Evolutionary conservation across 2,888 invertebrate genomes (phyloP).

Genomic region (Agelastica alni): DNA sequence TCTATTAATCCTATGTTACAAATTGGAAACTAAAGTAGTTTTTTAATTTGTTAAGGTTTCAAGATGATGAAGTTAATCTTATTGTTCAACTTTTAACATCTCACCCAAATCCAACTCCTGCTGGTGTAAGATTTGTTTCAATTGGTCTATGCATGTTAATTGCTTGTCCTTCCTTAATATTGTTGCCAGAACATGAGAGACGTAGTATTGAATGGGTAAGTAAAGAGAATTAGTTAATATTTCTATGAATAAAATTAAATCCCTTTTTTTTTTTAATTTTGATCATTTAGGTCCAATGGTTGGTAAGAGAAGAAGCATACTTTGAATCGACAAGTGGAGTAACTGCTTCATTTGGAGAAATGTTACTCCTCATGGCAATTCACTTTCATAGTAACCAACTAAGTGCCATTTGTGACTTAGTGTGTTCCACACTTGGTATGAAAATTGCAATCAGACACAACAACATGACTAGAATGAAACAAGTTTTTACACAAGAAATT

Average conservation of each 20-base stretch:
- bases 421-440: constrained; percentile 94
- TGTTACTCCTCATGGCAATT: constrained; percentile 93
- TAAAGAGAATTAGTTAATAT: not conserved
- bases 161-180: constrained; percentile 83
- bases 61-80: constrained; percentile 87
- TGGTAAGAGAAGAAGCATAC: constrained; percentile 87
- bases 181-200: constrained; percentile 77
- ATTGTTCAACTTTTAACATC: constrained; percentile 85
- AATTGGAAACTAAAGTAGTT: not conserved
- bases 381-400: constrained; percentile 96
- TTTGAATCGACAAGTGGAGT: constrained; percentile 85
- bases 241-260: not conserved
- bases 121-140: constrained; percentile 91
- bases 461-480: constrained; percentile 85
- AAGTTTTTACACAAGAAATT: constrained; percentile 94
- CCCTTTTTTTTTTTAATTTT: not conserved
- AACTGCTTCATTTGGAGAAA: constrained; percentile 91
- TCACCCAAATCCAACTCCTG: constrained; percentile 86
- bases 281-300: constrained; percentile 70
- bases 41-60: constrained; percentile 63
- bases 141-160: constrained; percentile 92
- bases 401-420: constrained; percentile 89
- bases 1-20: no score
- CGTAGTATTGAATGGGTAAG: constrained; percentile 83
- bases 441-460: constrained; percentile 87